Evolutionary conservation across 2,888 invertebrate genomes (phyloP).

Genomic region (Volucella zonaria): DNA sequence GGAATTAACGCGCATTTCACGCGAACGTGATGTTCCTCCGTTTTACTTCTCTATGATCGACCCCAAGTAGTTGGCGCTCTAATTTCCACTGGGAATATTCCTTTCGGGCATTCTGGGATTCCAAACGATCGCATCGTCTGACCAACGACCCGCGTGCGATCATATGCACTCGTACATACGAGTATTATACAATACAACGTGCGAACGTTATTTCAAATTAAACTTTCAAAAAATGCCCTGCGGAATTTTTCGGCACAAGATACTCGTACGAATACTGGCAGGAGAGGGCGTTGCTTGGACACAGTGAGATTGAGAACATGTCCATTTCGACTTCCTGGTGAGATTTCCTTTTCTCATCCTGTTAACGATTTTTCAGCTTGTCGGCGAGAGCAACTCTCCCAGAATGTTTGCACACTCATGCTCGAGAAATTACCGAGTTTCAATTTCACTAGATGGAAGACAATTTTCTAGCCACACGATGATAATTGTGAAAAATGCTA

Average conservation of each 20-base stretch:
- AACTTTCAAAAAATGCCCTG: slow-evolving; percentile 65
- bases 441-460: slow-evolving; percentile 45
- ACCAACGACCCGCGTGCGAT: slow-evolving; percentile 34
- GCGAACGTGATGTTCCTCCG: slow-evolving; percentile 54
- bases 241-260: slow-evolving; percentile 51
- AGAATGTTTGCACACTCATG: slow-evolving; percentile 54
- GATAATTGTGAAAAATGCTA: slow-evolving; percentile 72
- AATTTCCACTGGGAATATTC: slow-evolving; percentile 38
- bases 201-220: slow-evolving; percentile 69
- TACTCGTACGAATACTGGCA: slow-evolving; percentile 25
- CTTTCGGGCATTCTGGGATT: slow-evolving; percentile 46
- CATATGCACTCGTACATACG: no score
- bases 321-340: slow-evolving; percentile 66
- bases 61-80: slow-evolving; percentile 23
- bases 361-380: slow-evolving; percentile 50
- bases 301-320: slow-evolving; percentile 37
- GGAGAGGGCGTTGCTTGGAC: not conserved
- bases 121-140: slow-evolving; percentile 21
- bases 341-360: slow-evolving; percentile 61
- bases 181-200: not conserved
- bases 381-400: not conserved
- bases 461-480: slow-evolving; percentile 63
- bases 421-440: slow-evolving; percentile 57
- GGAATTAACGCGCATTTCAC: slow-evolving; percentile 48
- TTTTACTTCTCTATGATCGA: not conserved